A percentile compares a stretch with the other conserved stretches of the same genome.
Evolutionary conservation across 2,113 vertebrate species (phyloP).

Genomic region (Crotalus helleri): DNA sequence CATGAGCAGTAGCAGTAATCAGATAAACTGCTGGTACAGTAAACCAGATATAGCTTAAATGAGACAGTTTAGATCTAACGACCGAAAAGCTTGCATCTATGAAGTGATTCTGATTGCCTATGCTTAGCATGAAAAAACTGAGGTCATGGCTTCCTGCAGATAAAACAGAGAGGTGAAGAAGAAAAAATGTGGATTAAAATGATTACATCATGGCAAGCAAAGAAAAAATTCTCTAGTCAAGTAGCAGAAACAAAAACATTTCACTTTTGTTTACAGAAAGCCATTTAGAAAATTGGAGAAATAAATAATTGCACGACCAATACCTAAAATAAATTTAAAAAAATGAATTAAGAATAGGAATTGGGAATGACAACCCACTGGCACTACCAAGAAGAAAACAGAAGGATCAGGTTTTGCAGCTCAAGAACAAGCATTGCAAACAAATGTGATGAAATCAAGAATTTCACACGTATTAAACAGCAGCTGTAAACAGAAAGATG

Average conservation of each 20-base stretch:
- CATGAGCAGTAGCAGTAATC: not conserved
- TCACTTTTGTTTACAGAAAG: not conserved
- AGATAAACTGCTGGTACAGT: not conserved
- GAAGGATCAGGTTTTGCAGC: not conserved
- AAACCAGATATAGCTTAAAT: not conserved
- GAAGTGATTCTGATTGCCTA: not conserved
- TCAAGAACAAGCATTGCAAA: not conserved
- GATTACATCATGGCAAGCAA: not conserved
- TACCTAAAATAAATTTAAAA: not conserved
- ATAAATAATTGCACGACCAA: not conserved
- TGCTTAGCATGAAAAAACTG: not conserved
- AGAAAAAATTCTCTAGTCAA: not conserved
- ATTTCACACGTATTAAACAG: not conserved
- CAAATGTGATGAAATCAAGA: not conserved
- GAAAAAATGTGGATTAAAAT: not conserved
- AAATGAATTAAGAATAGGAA: not conserved
- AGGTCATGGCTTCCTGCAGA: not conserved
- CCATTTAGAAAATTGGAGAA: not conserved
- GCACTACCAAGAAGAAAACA: not conserved
- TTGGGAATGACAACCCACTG: not conserved
- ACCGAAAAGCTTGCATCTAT: not conserved
- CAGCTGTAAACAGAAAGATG: not conserved
- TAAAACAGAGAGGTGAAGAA: not conserved
- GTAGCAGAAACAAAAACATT: not conserved
- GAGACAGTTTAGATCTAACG: not conserved